A percentile compares a stretch with the other conserved stretches of the same genome.
Evolutionary conservation across 2,113 vertebrate genomes (phyloP).

Genomic region (Saguinus midas): DNA sequence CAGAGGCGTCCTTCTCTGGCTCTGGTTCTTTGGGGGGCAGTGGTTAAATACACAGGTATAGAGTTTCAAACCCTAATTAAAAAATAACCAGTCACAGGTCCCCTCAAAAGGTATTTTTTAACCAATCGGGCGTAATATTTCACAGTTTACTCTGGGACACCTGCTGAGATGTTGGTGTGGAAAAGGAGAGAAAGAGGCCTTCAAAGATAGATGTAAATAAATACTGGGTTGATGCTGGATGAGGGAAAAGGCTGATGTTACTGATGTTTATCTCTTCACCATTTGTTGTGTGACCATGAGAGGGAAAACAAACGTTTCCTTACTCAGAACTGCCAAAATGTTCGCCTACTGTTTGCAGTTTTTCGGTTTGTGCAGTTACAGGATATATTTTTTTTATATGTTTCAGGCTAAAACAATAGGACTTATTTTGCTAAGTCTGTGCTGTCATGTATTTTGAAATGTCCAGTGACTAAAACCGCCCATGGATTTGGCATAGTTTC

Average conservation of each 20-base stretch:
- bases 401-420: slow-evolving; percentile 50
- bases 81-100: slow-evolving; percentile 18
- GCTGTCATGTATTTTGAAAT: slow-evolving; percentile 57
- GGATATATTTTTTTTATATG: slow-evolving; percentile 41
- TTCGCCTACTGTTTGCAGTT: neutral
- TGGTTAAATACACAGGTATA: neutral
- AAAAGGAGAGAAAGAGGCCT: neutral
- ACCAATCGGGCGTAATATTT: neutral
- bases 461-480: neutral
- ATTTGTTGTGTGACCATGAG: slow-evolving; percentile 20
- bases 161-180: slow-evolving; percentile 58
- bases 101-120: neutral
- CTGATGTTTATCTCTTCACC: slow-evolving; percentile 18
- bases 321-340: neutral
- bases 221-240: neutral
- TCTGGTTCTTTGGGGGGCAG: neutral
- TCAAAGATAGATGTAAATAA: neutral
- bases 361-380: slow-evolving; percentile 15
- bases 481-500: slow-evolving; percentile 34
- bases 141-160: slow-evolving; percentile 47
- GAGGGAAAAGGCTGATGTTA: neutral
- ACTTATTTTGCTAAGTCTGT: slow-evolving; percentile 39
- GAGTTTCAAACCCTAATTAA: slow-evolving; percentile 34
- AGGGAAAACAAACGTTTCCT: slow-evolving; percentile 37
- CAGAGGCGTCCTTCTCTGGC: neutral